Conservation (phyloP, 2,113 vertebrate genomes). For the Girardinichthys multiradiatus region DNA sequence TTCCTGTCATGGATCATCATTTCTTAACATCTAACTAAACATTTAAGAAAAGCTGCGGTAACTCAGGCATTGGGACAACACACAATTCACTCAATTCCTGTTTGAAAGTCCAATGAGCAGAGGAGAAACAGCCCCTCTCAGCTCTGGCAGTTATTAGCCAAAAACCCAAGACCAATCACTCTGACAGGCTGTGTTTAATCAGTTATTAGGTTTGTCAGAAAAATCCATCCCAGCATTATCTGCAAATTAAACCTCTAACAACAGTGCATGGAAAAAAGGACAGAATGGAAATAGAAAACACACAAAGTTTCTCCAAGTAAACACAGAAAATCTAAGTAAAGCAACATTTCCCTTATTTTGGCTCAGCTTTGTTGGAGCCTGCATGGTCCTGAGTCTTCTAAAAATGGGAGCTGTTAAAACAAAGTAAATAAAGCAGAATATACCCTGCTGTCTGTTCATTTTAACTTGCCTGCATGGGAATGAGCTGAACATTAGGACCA, state of each 20-base stretch:
- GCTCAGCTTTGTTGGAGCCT: not conserved
- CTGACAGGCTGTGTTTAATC: slow-evolving; percentile 35
- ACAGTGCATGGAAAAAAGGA: slow-evolving; percentile 5
- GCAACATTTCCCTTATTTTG: not conserved
- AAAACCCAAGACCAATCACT: slow-evolving; percentile 16
- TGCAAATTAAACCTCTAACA: slow-evolving; percentile 13
- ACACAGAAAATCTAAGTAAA: not conserved
- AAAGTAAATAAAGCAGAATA: slow-evolving; percentile 20
- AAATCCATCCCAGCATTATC: slow-evolving; percentile 23
- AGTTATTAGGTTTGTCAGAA: slow-evolving; percentile 18
- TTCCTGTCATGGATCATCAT: slow-evolving; percentile 40
- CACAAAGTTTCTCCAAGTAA: slow-evolving; percentile 12
- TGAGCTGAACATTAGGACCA: slow-evolving; percentile 33
- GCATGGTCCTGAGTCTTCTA: not conserved
- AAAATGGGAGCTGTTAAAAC: slow-evolving; percentile 20
- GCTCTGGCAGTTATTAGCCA: slow-evolving; percentile 26
- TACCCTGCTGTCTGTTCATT: not conserved
- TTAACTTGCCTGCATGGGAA: slow-evolving; percentile 22
- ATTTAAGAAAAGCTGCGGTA: slow-evolving; percentile 23
- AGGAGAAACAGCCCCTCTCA: slow-evolving; percentile 39
- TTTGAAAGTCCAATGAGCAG: slow-evolving; percentile 10
- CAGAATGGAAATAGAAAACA: slow-evolving; percentile 30
- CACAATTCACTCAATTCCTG: slow-evolving; percentile 1
- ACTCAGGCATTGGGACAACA: slow-evolving; percentile 20
- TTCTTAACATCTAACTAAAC: slow-evolving; percentile 37